Base-by-base conservation (phyloP, 2,888 invertebrate species). In the Rotaria sp. region DNA sequence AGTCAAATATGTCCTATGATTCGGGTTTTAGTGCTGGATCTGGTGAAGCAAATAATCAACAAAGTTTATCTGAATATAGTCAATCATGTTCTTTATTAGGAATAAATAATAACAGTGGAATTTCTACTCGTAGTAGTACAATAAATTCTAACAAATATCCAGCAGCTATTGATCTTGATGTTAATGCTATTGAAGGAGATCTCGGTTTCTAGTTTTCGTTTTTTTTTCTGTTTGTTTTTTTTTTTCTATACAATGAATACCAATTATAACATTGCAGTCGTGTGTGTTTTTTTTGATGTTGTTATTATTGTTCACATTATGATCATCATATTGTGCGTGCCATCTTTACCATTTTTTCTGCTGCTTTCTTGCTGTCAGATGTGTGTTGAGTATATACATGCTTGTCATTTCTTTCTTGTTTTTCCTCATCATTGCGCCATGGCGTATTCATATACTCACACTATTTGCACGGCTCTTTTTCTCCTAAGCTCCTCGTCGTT, bases 271-370 rank as follows among this genome's bases (percentile, higher is more conserved):
- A 57, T n/a, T 57, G 26, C 57, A 57, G n/a, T n/a, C 57, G 57
- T 57, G n/a, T 57, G 57, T 57, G n/a, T n/a, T n/a, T 57, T 24
- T n/a, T 57, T 57, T 57, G 26, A n/a, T 57, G 57, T 57, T 57
- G 57, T 57, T 57, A 57, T 57, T 57, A n/a, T 57, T 57, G 57
- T 57, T 57, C 57, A 57, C n/a, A 57, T 57, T n/a, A 57, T 57
- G 57, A 57, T 57, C 57, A 57, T 57, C n/a, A 57, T n/a, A n/a
- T 10, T 57, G 26, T 57, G 57, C 57, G 57, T 57, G 57, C 57
- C 57, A 57, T 57, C n/a, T 57, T n/a, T 57, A 57, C 57, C 57
- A 57, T 57, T 57, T 57, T n/a, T n/a, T 57, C 13, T 57, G 57
- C 57, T 57, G 11, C 57, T n/a, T 57, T 57, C n/a, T n/a, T n/a